These are phyloP conservation scores for Ephialtes manifestator DNA, from an alignment of 2,888 invertebrate genomes.

Conservation along the genomic window DNA sequence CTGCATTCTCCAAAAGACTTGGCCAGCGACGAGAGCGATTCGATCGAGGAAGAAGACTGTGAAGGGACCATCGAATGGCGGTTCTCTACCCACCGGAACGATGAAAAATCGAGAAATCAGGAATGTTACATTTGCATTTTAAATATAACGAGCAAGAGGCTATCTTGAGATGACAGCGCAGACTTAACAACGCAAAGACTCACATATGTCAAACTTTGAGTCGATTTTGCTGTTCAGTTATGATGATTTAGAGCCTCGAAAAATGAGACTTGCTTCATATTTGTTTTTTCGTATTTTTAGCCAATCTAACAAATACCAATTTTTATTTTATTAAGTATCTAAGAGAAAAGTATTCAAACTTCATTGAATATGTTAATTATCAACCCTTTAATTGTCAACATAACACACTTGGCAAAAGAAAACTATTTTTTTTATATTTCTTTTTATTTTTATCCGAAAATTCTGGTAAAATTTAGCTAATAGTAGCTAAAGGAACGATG, in stretches of 20 bases:
- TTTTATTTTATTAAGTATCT: too few species aligned
- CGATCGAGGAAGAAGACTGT: constrained; percentile 36
- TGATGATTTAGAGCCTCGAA: background rate
- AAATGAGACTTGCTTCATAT: background rate
- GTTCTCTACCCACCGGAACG: constrained; percentile 4
- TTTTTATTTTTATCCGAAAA: background rate
- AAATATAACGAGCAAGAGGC: constrained; percentile 71
- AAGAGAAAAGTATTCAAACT: too few species aligned
- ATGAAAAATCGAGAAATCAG: constrained; percentile 53
- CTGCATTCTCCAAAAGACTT: constrained; percentile 59
- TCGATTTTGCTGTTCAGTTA: background rate
- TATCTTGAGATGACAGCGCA: background rate
- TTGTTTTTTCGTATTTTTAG: too few species aligned
- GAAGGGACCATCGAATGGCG: constrained; percentile 13
- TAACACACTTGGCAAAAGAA: too few species aligned
- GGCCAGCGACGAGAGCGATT: constrained; percentile 35
- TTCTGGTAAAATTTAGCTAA: too few species aligned
- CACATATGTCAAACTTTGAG: background rate
- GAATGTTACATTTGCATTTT: constrained; percentile 77
- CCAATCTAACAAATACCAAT: too few species aligned
- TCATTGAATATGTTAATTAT: too few species aligned
- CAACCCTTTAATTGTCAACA: too few species aligned
- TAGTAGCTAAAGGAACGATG: constrained; percentile 28
- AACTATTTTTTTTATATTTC: too few species aligned
- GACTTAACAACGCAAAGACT: background rate